Percentiles rank a stretch among this genome's conserved stretches.
Evolutionary conservation across 2,888 invertebrate species (phyloP).

Genomic region (Protonemura montana): DNA sequence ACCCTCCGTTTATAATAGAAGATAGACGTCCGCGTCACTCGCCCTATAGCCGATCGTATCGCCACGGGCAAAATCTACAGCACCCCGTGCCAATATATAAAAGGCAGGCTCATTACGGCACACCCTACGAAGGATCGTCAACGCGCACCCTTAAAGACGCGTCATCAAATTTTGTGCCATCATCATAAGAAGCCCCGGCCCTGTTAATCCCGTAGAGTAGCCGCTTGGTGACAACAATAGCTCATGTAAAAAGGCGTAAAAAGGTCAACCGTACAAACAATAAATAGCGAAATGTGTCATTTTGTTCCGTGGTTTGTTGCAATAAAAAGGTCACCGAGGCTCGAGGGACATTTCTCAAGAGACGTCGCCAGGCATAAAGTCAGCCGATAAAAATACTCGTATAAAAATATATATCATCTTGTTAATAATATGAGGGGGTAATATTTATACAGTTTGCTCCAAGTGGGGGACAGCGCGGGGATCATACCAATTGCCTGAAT

Average conservation of each 20-base stretch:
- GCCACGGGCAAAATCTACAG: not conserved
- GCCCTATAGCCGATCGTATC: not conserved
- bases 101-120: not conserved
- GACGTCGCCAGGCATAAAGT: not conserved
- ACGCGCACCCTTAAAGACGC: not conserved
- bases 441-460: not conserved
- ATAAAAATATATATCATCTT: constrained; percentile 23
- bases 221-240: constrained; percentile 16
- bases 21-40: not conserved
- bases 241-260: constrained; percentile 26
- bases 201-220: not conserved
- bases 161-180: not conserved
- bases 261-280: constrained; percentile 26
- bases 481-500: not conserved
- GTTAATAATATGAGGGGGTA: constrained; percentile 22
- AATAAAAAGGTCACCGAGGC: constrained; percentile 19
- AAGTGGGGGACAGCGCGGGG: not conserved
- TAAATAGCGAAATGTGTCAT: constrained; percentile 17
- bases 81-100: not conserved
- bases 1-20: not conserved
- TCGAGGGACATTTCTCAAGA: not conserved
- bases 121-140: not conserved
- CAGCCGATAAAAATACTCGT: not conserved
- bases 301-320: constrained; percentile 1
- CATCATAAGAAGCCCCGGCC: not conserved